Conservation (phyloP, 1,140 invertebrate genomes). For the Asbolus verrucosus region DNA sequence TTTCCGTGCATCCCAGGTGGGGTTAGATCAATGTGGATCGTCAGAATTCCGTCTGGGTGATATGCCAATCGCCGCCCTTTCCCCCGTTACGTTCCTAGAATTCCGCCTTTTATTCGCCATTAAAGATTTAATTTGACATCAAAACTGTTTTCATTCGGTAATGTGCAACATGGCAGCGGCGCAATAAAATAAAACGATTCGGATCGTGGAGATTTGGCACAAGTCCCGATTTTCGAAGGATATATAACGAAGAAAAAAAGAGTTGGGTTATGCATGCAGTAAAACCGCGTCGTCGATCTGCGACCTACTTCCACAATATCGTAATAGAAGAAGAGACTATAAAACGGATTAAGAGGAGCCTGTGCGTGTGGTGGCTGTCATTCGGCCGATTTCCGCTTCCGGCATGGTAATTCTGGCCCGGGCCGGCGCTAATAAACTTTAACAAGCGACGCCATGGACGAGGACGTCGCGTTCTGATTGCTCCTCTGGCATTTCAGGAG, state of each 20-base stretch:
- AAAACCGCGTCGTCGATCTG: slow-evolving; percentile 11
- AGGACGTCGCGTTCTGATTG: slow-evolving; percentile 16
- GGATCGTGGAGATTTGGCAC: slow-evolving; percentile 35
- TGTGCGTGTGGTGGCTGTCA: slow-evolving; percentile 21
- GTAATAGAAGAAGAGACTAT: slow-evolving; percentile 24
- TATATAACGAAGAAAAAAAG: slow-evolving; percentile 12
- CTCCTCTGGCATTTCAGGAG: slow-evolving; percentile 13
- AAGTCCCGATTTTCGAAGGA: slow-evolving; percentile 27
- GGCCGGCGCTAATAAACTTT: slow-evolving; percentile 25
- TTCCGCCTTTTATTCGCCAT: slow-evolving; percentile 13
- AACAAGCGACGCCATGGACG: slow-evolving; percentile 33
- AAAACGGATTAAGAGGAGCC: slow-evolving; percentile 9
- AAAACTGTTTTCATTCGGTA: not conserved
- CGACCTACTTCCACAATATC: slow-evolving; percentile 38
- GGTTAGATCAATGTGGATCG: too few relatives aligned
- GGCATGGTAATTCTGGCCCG: slow-evolving; percentile 14
- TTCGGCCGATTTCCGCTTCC: slow-evolving; percentile 37
- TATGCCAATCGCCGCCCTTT: not conserved
- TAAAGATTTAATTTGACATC: slow-evolving; percentile 7
- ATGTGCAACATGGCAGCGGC: not conserved
- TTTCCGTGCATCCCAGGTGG: too few relatives aligned
- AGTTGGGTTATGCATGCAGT: not conserved
- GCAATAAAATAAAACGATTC: slow-evolving; percentile 30
- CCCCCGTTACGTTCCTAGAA: not conserved
- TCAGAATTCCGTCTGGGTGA: not conserved